Conservation (phyloP, 1,140 invertebrate genomes). For the Heliconius himera region DNA sequence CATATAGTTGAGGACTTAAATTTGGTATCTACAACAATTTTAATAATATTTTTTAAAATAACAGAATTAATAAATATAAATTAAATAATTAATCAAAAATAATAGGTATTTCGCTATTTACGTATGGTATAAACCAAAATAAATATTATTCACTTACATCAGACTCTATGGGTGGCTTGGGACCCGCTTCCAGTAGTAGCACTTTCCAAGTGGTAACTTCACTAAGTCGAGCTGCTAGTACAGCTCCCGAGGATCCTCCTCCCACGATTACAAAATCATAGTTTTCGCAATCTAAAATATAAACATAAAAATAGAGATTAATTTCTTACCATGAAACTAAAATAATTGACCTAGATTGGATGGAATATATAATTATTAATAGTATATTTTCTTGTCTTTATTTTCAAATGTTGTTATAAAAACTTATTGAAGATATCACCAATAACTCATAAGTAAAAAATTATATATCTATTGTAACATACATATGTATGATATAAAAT, state of each 20-base stretch:
- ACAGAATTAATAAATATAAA: neutral
- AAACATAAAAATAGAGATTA: neutral
- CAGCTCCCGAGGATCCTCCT: too few species aligned
- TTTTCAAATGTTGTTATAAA: too few species aligned
- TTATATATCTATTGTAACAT: too few species aligned
- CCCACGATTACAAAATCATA: slow-evolving; percentile 63
- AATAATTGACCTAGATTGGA: too few species aligned
- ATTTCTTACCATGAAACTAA: too few species aligned
- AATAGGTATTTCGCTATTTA: too few species aligned
- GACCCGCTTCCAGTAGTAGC: slow-evolving; percentile 83
- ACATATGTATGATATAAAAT: too few species aligned
- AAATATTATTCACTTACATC: slow-evolving; percentile 47
- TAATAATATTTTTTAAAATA: neutral
- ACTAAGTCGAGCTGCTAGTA: slow-evolving; percentile 71
- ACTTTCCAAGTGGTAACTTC: slow-evolving; percentile 69
- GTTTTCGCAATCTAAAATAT: slow-evolving; percentile 23
- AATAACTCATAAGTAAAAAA: too few species aligned
- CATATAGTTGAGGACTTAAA: slow-evolving; percentile 46
- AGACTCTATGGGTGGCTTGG: slow-evolving; percentile 59
- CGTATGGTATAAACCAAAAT: neutral
- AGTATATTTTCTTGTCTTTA: too few species aligned
- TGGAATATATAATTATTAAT: too few species aligned
- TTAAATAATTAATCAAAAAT: too few species aligned
- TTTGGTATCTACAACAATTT: slow-evolving; percentile 35
- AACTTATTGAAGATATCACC: too few species aligned